These are phyloP conservation scores for Uropsilus gracilis DNA, from an alignment of 2,113 vertebrate genomes.

Conservation along the genomic window DNA sequence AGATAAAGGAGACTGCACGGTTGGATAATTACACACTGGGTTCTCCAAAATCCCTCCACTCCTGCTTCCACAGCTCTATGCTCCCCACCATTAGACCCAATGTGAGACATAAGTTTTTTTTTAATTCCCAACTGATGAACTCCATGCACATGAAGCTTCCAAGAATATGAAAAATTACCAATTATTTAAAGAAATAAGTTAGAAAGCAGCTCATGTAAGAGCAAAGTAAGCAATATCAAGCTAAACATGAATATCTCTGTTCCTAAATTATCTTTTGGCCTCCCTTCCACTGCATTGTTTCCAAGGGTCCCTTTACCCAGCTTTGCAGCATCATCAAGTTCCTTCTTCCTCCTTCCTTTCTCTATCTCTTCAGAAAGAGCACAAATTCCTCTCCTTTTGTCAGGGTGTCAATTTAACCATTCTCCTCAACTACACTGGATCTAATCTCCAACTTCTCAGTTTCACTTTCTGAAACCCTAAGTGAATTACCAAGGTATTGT, in stretches of 20 bases:
- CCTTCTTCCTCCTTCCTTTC: neutral
- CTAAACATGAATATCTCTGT: neutral
- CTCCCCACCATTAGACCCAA: neutral
- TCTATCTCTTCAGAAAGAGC: neutral
- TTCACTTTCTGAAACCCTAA: neutral
- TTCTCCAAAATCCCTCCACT: neutral
- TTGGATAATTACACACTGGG: neutral
- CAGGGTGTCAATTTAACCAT: neutral
- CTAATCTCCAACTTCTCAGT: neutral
- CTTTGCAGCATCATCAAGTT: neutral
- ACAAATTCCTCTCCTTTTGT: neutral
- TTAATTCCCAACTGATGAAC: neutral
- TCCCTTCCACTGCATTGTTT: neutral
- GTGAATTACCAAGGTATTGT: neutral
- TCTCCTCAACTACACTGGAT: neutral
- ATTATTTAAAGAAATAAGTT: neutral
- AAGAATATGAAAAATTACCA: neutral
- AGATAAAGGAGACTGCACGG: neutral
- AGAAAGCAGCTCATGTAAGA: neutral
- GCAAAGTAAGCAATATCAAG: neutral
- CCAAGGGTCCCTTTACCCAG: neutral
- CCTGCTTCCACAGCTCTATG: neutral
- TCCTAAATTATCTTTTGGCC: neutral
- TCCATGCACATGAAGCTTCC: neutral
- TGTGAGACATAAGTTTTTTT: neutral